These are phyloP conservation scores for Linepithema humile DNA, from an alignment of 1,140 invertebrate species.

Conservation along the genomic window DNA sequence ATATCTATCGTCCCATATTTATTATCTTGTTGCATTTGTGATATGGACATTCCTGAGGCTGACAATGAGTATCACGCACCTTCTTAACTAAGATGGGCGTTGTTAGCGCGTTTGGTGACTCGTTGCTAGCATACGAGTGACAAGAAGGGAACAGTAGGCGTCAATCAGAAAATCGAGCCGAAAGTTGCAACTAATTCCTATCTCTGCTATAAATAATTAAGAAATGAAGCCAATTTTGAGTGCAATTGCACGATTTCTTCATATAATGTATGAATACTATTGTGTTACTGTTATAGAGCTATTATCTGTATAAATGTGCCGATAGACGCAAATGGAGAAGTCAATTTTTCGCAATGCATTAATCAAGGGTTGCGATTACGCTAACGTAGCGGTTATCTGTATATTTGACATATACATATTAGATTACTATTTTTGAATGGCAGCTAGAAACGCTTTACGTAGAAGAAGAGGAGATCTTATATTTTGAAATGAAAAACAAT, in stretches of 20 bases:
- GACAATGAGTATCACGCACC: no score
- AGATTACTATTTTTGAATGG: slow-evolving; percentile 32
- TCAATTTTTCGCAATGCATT: slow-evolving; percentile 41
- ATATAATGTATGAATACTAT: not conserved
- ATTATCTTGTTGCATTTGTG: no score
- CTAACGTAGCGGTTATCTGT: slow-evolving; percentile 15
- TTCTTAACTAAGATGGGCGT: no score
- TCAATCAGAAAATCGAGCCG: no score
- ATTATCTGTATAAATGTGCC: slow-evolving; percentile 21
- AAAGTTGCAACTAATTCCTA: no score
- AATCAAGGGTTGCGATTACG: not conserved
- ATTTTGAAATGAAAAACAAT: slow-evolving; percentile 36
- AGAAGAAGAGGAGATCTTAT: slow-evolving; percentile 19
- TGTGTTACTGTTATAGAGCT: not conserved
- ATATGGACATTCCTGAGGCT: no score
- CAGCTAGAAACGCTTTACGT: slow-evolving; percentile 31
- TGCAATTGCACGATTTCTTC: not conserved
- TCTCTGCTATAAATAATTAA: no score
- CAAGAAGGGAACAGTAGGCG: no score
- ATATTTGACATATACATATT: slow-evolving; percentile 23
- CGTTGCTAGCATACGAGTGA: no score
- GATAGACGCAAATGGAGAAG: slow-evolving; percentile 20
- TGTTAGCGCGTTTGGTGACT: no score
- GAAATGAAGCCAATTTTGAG: slow-evolving; percentile 8
- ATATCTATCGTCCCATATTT: no score